These are phyloP conservation scores for Gymnosoma rotundatum DNA, from an alignment of 2,888 invertebrate genomes.

Conservation along the genomic window DNA sequence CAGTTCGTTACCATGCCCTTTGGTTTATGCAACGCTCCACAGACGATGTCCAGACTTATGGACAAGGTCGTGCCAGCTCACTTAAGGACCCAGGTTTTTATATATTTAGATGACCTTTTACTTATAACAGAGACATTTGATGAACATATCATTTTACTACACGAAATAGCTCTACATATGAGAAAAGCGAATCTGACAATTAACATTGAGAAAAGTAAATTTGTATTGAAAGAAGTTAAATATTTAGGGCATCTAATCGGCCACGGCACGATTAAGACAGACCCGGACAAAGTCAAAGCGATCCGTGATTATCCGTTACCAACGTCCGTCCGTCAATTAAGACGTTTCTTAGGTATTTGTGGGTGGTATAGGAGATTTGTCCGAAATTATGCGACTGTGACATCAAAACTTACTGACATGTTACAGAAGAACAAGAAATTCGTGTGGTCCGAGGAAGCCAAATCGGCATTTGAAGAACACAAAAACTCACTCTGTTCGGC, in stretches of 20 bases:
- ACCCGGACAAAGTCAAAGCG: constrained; percentile 20
- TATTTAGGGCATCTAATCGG: constrained; percentile 17
- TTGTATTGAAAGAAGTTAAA: constrained; percentile 1
- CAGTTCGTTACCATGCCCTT: background rate
- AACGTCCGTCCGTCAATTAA: constrained; percentile 21
- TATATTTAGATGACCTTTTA: constrained; percentile 11
- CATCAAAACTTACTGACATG: constrained; percentile 20
- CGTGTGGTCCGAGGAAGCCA: constrained; percentile 10
- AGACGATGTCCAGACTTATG: constrained; percentile 14
- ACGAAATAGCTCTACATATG: no score
- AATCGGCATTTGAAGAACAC: background rate
- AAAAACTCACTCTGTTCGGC: background rate
- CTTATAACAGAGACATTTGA: background rate
- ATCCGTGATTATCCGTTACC: constrained; percentile 8
- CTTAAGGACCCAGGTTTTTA: constrained; percentile 3
- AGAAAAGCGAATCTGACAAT: no score
- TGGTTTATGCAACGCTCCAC: background rate
- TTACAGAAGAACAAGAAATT: constrained; percentile 19
- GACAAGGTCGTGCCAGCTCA: background rate
- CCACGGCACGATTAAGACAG: background rate
- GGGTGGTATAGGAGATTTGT: constrained; percentile 21
- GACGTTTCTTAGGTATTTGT: constrained; percentile 22
- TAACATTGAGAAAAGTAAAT: no score
- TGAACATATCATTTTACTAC: no score
- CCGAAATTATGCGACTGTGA: constrained; percentile 19